Evolutionary conservation across 2,113 vertebrate species (phyloP).

Genomic region (Sporophila hypoxantha): DNA sequence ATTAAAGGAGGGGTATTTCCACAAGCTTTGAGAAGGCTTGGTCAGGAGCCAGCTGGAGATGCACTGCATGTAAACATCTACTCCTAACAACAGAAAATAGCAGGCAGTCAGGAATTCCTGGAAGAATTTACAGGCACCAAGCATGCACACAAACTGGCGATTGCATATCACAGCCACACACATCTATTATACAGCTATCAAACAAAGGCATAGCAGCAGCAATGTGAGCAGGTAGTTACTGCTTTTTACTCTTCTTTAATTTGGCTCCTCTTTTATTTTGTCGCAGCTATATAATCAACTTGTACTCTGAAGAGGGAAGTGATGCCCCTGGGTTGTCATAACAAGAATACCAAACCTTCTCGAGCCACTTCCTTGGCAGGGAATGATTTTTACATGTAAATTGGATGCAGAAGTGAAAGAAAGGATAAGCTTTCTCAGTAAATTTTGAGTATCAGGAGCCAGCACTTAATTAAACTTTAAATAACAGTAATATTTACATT

Average conservation of each 20-base stretch:
- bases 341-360: not conserved
- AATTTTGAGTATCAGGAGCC: not conserved
- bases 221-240: not conserved
- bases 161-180: not conserved
- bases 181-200: not conserved
- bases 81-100: not conserved
- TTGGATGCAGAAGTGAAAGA: not conserved
- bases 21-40: not conserved
- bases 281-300: not conserved
- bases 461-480: not conserved
- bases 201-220: not conserved
- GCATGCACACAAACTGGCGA: not conserved
- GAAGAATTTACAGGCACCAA: not conserved
- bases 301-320: not conserved
- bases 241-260: not conserved
- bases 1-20: not conserved
- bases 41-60: not conserved
- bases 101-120: not conserved
- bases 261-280: constrained; percentile 1
- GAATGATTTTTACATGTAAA: not conserved
- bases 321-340: not conserved
- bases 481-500: not conserved
- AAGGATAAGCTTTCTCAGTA: not conserved
- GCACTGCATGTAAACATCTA: not conserved
- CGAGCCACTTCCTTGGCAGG: not conserved